phyloP scores from a whole-genome alignment of 2,113 vertebrate species.

The Protobothrops flavoviridis region DNA sequence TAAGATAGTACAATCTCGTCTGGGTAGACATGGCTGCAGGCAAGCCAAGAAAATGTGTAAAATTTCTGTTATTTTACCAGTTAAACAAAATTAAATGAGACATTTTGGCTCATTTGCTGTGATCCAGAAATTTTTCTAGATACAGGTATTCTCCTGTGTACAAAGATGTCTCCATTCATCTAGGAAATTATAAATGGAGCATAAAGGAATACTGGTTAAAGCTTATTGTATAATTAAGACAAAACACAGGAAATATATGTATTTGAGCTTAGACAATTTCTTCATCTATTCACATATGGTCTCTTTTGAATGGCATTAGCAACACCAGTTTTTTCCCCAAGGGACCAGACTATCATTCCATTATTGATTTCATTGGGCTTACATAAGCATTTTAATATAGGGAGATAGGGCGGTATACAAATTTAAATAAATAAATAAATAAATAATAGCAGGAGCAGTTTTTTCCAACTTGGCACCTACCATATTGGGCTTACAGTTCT shows the following conservation, averaged over 20 bases:
- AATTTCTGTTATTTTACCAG: slow-evolving; percentile 1
- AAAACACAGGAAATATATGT: not conserved
- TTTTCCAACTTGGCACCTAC: not conserved
- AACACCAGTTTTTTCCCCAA: not conserved
- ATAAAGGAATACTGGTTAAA: not conserved
- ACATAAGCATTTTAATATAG: not conserved
- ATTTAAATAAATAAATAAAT: no score
- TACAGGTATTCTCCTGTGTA: not conserved
- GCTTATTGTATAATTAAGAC: not conserved
- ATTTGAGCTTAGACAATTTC: not conserved
- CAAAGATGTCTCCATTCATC: not conserved
- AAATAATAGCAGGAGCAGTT: no score
- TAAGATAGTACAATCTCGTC: slow-evolving; percentile 53
- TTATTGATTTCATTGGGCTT: not conserved
- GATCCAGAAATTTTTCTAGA: not conserved
- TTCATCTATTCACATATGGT: not conserved
- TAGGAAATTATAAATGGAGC: not conserved
- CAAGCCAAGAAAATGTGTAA: slow-evolving; percentile 19
- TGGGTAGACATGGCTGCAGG: slow-evolving; percentile 20
- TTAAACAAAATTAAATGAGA: slow-evolving; percentile 6
- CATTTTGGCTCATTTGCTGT: slow-evolving; percentile 3
- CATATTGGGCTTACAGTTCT: not conserved
- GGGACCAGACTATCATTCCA: not conserved
- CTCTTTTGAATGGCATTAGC: not conserved
- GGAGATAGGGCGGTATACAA: no score